These are phyloP conservation scores for Onychomys leucogaster DNA, from an alignment of 2,797 vertebrate species.

Conservation along the genomic window DNA sequence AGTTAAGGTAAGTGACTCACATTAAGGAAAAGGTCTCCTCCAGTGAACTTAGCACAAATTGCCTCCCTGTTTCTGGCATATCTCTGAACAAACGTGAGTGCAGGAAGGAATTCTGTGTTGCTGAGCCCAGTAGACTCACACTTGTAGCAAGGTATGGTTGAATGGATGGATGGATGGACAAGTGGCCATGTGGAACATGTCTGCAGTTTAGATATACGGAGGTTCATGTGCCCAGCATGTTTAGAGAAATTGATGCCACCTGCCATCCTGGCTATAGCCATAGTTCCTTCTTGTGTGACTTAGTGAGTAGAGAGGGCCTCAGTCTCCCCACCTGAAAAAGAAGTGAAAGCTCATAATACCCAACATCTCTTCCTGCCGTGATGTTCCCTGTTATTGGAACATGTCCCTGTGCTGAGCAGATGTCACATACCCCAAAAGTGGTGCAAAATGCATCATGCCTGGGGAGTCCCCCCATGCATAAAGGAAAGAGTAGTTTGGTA, in stretches of 20 bases:
- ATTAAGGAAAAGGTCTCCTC: not conserved
- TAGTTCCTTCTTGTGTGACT: not conserved
- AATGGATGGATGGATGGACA: no score
- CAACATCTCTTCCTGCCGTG: not conserved
- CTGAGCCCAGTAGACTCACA: no score
- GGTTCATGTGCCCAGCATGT: accelerated
- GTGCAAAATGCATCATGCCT: not conserved
- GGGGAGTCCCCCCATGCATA: not conserved
- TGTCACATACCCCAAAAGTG: no score
- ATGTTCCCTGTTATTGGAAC: not conserved
- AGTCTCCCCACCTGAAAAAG: not conserved
- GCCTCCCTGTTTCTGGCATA: not conserved
- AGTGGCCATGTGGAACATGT: not conserved
- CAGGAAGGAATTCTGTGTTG: not conserved
- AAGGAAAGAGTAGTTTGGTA: not conserved
- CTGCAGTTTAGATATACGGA: accelerated
- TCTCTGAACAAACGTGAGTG: not conserved
- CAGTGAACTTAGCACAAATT: no score
- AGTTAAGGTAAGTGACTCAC: not conserved
- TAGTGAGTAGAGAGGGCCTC: not conserved
- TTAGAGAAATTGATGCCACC: not conserved
- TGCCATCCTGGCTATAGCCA: accelerated
- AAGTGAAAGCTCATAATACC: not conserved
- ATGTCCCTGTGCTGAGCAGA: not conserved
- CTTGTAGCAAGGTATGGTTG: not conserved